Conservation (phyloP, 2,113 vertebrate species). For the Brachirus orientalis region DNA sequence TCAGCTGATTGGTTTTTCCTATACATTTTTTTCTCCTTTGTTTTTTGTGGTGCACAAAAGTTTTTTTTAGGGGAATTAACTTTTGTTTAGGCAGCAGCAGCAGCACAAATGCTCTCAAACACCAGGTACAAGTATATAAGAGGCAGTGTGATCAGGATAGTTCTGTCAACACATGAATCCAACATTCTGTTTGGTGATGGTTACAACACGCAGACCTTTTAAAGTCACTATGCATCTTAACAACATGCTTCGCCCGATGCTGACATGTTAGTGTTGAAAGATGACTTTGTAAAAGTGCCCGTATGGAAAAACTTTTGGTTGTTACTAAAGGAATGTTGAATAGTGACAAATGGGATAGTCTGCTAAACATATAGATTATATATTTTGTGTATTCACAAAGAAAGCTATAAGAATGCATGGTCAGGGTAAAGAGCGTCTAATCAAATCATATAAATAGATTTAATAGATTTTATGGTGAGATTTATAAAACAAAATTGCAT, state of each 20-base stretch:
- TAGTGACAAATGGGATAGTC: slow-evolving; percentile 22
- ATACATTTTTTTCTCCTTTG: background rate
- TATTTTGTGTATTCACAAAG: slow-evolving; percentile 25
- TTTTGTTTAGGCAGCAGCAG: slow-evolving; percentile 4
- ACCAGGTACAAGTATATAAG: slow-evolving; percentile 5
- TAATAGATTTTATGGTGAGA: slow-evolving; percentile 35
- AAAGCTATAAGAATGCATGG: no score
- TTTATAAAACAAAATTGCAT: slow-evolving; percentile 35
- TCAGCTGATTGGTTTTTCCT: background rate
- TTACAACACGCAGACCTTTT: no score
- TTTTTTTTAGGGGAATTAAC: no score
- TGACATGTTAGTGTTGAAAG: background rate
- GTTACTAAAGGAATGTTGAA: slow-evolving; percentile 17
- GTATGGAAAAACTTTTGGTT: background rate
- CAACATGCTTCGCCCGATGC: background rate
- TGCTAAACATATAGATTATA: slow-evolving; percentile 6
- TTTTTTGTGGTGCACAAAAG: no score
- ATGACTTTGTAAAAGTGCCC: background rate
- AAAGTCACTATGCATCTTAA: background rate
- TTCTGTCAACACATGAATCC: no score
- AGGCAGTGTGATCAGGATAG: background rate
- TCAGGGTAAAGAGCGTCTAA: slow-evolving; percentile 26
- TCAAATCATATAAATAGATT: slow-evolving; percentile 37
- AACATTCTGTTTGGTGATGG: slow-evolving; percentile 17
- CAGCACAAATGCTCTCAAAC: slow-evolving; percentile 3